These are phyloP conservation scores for Colistium nudipinnis DNA, from an alignment of 2,113 vertebrate genomes.

Conservation along the genomic window DNA sequence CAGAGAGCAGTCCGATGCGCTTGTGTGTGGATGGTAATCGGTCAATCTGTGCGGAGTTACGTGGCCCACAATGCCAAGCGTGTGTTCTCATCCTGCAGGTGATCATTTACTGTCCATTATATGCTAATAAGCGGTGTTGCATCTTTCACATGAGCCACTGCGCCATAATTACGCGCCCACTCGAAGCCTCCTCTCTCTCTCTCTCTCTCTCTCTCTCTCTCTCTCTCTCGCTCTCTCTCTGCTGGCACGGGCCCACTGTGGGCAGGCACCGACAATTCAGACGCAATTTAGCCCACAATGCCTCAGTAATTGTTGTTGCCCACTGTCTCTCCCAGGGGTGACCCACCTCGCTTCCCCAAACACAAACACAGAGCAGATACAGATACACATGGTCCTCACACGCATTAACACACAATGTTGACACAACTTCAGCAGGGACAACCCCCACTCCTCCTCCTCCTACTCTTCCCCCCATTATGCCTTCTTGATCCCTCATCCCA, in stretches of 20 bases:
- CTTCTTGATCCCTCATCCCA: constrained; percentile 74
- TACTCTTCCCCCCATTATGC: constrained; percentile 43
- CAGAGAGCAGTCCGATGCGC: constrained; percentile 8
- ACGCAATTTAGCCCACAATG: constrained; percentile 80
- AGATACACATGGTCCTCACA: constrained; percentile 73
- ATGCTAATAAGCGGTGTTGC: constrained; percentile 61
- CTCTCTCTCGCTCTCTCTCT: too few relatives aligned
- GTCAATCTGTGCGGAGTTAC: constrained; percentile 32
- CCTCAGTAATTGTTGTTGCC: constrained; percentile 80
- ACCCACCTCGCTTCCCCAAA: constrained; percentile 75
- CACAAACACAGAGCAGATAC: constrained; percentile 73
- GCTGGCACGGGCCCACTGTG: constrained; percentile 65
- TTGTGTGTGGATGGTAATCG: constrained; percentile 25
- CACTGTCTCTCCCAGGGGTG: constrained; percentile 78
- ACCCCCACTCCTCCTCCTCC: constrained; percentile 19
- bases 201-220: too few relatives aligned
- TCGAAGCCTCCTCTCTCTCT: too few relatives aligned
- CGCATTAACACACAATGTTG: constrained; percentile 81
- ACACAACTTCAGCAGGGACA: constrained; percentile 83
- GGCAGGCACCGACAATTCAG: constrained; percentile 78
- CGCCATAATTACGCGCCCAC: constrained; percentile 56
- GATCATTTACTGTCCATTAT: constrained; percentile 67
- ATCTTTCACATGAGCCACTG: constrained; percentile 65
- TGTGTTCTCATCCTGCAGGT: constrained; percentile 53
- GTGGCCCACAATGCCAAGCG: constrained; percentile 30